Conservation (phyloP, 2,113 vertebrate species). For the Acinonyx jubatus region DNA sequence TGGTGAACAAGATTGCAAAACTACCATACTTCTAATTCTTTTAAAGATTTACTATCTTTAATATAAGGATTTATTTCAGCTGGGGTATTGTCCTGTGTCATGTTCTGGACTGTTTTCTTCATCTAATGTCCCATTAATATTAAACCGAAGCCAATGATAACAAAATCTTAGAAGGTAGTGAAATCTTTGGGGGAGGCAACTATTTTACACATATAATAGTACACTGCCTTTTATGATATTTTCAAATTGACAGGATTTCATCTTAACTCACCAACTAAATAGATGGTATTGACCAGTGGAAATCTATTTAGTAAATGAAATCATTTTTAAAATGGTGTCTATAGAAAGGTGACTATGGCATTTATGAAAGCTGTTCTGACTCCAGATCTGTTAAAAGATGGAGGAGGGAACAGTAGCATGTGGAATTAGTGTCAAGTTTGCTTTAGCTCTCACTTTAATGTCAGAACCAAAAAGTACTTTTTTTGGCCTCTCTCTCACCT, state of each 20-base stretch:
- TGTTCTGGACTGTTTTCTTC: background rate
- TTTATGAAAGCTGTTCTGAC: background rate
- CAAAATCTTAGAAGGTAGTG: background rate
- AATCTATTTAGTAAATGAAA: background rate
- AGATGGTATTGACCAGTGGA: background rate
- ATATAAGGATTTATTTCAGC: slow-evolving; percentile 2
- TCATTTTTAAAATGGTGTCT: background rate
- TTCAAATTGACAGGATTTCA: background rate
- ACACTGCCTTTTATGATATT: background rate
- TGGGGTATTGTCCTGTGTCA: background rate
- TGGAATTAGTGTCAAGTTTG: background rate
- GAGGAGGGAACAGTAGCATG: no score
- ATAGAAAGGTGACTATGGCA: background rate
- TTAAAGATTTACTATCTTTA: slow-evolving; percentile 14
- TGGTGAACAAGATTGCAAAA: background rate
- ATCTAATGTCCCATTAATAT: background rate
- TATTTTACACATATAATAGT: background rate
- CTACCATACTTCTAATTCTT: background rate
- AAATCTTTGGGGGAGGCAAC: background rate
- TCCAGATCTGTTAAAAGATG: background rate
- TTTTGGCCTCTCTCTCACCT: background rate
- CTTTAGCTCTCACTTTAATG: background rate
- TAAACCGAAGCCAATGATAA: background rate
- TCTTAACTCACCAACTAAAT: background rate
- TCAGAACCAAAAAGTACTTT: background rate